Evolutionary conservation across 2,797 vertebrate genomes (phyloP), one percentile per base, ranked within the genome.

Genomic region (Channa striata): DNA sequence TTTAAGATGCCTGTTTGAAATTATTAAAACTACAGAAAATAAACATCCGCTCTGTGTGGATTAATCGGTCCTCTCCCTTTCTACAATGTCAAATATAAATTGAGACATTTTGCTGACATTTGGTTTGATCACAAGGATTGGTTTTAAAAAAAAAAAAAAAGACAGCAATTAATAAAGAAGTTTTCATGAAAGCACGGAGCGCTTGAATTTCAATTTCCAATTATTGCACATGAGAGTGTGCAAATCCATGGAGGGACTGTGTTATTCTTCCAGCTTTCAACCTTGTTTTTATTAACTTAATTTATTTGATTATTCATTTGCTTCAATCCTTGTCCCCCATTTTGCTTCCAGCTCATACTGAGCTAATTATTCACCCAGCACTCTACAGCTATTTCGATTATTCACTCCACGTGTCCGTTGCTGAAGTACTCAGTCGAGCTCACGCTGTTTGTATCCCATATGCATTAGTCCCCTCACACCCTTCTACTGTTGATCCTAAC

Each of bases 271-370:
- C 25, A 48, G 49, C 52, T 72, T 78, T 77, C 54, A 78, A 71
- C 17, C 63, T 17, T 67, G 59, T 71, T 80, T 75, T 74, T 51
- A 57, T 39, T 17, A 52, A 72, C 42, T 74, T 78, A 30, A 78
- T 83, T 84, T 34, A 74, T 82, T 83, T 77, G 76, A 86, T 83
- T 82, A 76, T 83, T 80, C 60, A 74, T 81, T 75, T 78, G 67
- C 80, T 74, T 60, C 74, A 44, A 73, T 78, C 86, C 70, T 67
- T 19, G 21, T 74, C 62, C 76, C 42, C 37, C 58, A 74, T 86
- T 77, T 77, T 23, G 72, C 72, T 73, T 70, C 59, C 67, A 72
- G 80, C 80, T 71, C 42, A n/a, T 17, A 40, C 66, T 21, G 59
- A 80, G 74, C 62, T 75, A 84, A 90, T 89, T 86, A 53, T 82